Evolutionary conservation across 2,113 vertebrate genomes (phyloP).

Genomic region (Hemibagrus wyckioides): DNA sequence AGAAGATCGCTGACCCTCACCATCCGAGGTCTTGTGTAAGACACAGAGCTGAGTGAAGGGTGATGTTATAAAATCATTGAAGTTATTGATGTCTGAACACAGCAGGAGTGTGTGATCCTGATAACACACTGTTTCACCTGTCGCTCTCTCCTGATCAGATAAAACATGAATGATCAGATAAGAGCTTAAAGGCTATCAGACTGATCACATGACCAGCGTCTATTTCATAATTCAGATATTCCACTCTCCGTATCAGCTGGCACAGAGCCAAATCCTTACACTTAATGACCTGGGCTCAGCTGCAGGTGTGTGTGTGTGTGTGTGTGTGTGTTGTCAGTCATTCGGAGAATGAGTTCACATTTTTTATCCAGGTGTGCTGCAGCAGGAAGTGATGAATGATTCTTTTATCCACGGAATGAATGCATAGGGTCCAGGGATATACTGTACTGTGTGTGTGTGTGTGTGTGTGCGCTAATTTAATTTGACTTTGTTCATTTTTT

Average conservation of each 20-base stretch:
- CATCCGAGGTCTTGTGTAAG: neutral
- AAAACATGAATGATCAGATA: neutral
- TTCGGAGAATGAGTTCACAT: slow-evolving; percentile 27
- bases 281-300: slow-evolving; percentile 56
- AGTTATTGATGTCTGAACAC: neutral
- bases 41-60: neutral
- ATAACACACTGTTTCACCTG: neutral
- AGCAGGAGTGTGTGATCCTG: slow-evolving; percentile 2
- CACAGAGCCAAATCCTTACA: slow-evolving; percentile 14
- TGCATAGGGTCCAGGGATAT: slow-evolving; percentile 26
- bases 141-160: neutral
- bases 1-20: neutral
- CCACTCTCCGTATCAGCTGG: slow-evolving; percentile 45
- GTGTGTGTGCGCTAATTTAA: neutral
- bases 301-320: slow-evolving; percentile 44
- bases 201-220: neutral
- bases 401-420: slow-evolving; percentile 37
- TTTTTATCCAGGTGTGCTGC: slow-evolving; percentile 52
- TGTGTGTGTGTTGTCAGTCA: slow-evolving; percentile 24
- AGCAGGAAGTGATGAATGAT: slow-evolving; percentile 47
- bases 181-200: neutral
- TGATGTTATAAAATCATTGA: neutral
- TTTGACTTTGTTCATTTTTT: neutral
- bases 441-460: neutral
- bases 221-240: slow-evolving; percentile 57